These are phyloP conservation scores for Aphelenchoides bicaudatus DNA, from an alignment of 2,888 invertebrate species.

Conservation along the genomic window DNA sequence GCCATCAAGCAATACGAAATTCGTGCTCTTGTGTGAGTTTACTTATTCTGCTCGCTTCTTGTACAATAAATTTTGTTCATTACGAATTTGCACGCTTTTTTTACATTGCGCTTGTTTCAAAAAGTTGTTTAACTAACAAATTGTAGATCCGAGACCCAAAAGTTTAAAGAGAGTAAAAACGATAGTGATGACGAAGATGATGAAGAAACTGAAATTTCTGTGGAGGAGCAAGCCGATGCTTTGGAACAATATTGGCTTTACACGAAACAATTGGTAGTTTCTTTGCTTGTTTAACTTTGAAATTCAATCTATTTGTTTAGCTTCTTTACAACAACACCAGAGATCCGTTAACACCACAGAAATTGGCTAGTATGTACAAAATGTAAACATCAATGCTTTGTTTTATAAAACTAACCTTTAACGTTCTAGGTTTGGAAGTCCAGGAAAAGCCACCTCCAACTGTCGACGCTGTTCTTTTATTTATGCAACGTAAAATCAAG, in stretches of 20 bases:
- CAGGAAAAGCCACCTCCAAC: conserved; percentile 42
- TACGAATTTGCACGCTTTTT: too few relatives aligned
- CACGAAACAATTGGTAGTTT: conserved; percentile 41
- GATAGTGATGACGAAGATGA: conserved; percentile 26
- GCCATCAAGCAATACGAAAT: conserved; percentile 15
- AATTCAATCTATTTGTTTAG: conserved; percentile 12
- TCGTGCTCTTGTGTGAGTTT: conserved; percentile 3
- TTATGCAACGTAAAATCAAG: conserved; percentile 53
- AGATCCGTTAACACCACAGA: conserved; percentile 43
- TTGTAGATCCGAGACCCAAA: too few relatives aligned
- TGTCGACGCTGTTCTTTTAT: conserved; percentile 47
- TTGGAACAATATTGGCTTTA: conserved; percentile 58
- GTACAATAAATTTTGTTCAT: neutral
- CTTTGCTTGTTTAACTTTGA: neutral
- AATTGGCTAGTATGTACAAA: conserved; percentile 47
- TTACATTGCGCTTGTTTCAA: too few relatives aligned
- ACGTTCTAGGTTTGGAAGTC: too few relatives aligned
- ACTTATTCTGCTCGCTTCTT: neutral
- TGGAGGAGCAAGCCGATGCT: conserved; percentile 37
- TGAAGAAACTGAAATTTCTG: conserved; percentile 30
- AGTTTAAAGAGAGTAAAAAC: conserved; percentile 12
- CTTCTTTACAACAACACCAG: conserved; percentile 35
- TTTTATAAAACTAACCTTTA: too few relatives aligned
- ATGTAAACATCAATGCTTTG: too few relatives aligned
- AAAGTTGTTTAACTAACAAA: too few relatives aligned